phyloP scores from a whole-genome alignment of 2,888 invertebrate species.

The Nemurella pictetii region DNA sequence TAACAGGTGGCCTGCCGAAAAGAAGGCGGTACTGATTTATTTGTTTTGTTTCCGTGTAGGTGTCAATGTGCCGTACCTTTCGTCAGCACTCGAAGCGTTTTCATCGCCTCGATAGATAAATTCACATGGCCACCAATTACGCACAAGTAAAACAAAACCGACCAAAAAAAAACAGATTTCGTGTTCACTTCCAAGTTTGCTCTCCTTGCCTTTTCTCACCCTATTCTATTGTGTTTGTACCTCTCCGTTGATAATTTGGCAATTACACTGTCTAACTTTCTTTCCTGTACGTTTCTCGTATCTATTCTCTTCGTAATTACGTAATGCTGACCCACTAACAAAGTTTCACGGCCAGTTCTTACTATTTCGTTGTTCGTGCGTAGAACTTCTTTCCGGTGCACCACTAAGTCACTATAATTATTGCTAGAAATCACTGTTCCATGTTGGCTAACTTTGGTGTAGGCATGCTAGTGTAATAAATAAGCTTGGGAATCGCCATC shows the following conservation, averaged over 20 bases:
- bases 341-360: neutral
- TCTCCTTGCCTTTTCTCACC: neutral
- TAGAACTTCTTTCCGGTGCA: neutral
- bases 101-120: neutral
- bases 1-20: neutral
- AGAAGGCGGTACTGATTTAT: neutral
- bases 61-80: conserved; percentile 15
- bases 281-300: neutral
- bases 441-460: neutral
- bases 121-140: neutral
- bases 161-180: neutral
- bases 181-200: neutral
- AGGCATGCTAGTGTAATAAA: neutral
- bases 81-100: conserved; percentile 1
- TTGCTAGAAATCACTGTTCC: neutral
- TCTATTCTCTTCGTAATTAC: neutral
- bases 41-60: conserved; percentile 2
- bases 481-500: neutral
- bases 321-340: neutral
- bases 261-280: neutral
- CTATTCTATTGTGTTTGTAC: neutral
- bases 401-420: neutral
- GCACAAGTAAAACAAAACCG: no score
- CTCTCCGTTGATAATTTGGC: neutral
- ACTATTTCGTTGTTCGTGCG: neutral